These are phyloP conservation scores for Eupithecia subfuscata DNA, from an alignment of 2,888 invertebrate genomes.

Conservation along the genomic window DNA sequence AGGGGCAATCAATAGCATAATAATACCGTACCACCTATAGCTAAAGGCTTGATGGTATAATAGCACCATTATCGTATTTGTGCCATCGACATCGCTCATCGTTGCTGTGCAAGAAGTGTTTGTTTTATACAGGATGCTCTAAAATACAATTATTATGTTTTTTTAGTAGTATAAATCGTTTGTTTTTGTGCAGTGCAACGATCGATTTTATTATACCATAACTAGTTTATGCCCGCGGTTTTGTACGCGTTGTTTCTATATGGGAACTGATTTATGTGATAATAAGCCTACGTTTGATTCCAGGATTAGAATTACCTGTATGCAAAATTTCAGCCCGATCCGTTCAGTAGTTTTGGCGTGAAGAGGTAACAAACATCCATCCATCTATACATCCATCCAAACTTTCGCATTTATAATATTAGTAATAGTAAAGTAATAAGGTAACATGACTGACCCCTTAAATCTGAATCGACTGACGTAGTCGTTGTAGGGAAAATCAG, in stretches of 20 bases:
- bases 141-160: background rate
- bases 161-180: background rate
- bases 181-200: background rate
- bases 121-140: background rate
- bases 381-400: too few relatives aligned
- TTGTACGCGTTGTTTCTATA: too few relatives aligned
- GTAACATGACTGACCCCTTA: background rate
- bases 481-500: background rate
- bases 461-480: background rate
- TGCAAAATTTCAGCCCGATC: too few relatives aligned
- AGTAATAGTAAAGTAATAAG: too few relatives aligned
- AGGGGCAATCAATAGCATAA: conserved; percentile 13
- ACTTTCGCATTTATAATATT: too few relatives aligned
- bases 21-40: background rate
- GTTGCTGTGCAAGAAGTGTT: too few relatives aligned
- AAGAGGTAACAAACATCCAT: too few relatives aligned
- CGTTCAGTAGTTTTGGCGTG: too few relatives aligned
- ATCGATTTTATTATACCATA: background rate
- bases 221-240: too few relatives aligned
- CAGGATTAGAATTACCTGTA: too few relatives aligned
- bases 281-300: too few relatives aligned
- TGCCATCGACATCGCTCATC: conserved; percentile 16
- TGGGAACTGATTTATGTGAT: too few relatives aligned
- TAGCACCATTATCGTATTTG: conserved; percentile 23
- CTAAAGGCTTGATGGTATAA: conserved; percentile 12